phyloP scores from a whole-genome alignment of 2,797 vertebrate genomes.

The Siniperca obscura region DNA sequence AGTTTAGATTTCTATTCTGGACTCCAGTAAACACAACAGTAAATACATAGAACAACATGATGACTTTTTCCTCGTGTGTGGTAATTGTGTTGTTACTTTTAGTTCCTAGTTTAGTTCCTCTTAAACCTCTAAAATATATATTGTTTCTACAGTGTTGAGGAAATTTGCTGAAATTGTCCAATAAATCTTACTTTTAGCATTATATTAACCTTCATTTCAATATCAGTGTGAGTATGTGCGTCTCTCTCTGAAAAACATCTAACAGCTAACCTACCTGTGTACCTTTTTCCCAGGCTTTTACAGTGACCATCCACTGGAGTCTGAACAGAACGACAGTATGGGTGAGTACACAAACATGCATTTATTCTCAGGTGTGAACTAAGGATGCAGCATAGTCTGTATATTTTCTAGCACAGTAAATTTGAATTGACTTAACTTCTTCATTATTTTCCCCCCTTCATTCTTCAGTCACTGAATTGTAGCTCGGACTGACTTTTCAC shows the following conservation, averaged over 20 bases:
- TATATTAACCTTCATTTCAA: background rate
- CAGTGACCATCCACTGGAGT: constrained; percentile 81
- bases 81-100: background rate
- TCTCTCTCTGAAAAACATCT: background rate
- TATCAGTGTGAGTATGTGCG: background rate
- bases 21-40: background rate
- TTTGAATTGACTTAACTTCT: background rate
- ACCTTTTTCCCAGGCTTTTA: constrained; percentile 82
- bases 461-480: background rate
- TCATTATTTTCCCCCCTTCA: background rate
- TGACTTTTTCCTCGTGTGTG: background rate
- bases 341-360: constrained; percentile 78
- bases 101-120: background rate
- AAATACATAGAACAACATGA: background rate
- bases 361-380: constrained; percentile 3
- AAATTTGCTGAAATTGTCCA: background rate
- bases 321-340: constrained; percentile 79
- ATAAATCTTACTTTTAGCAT: background rate
- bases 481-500: background rate
- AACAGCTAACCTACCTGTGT: background rate
- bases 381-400: background rate
- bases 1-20: background rate
- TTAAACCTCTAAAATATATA: background rate
- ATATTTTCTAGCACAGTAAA: background rate
- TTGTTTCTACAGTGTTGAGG: background rate